Evolutionary conservation across 2,113 vertebrate genomes (phyloP).

Genomic region (Pleuronectes platessa): DNA sequence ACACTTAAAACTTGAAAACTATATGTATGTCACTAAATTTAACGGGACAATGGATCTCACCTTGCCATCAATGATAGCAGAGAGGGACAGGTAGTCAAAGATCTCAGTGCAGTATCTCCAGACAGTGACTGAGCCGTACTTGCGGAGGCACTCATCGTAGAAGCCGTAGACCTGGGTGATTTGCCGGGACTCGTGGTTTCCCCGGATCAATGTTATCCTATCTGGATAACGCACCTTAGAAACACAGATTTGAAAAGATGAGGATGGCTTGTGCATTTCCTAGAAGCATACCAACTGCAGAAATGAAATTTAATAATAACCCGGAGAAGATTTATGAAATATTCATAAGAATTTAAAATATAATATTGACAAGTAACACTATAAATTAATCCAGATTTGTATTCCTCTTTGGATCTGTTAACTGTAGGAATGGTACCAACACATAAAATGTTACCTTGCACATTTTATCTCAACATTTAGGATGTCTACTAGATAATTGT

Average conservation of each 20-base stretch:
- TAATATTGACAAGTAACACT: no score
- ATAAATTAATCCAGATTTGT: no score
- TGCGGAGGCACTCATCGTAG: slow-evolving; percentile 95
- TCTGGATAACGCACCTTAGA: slow-evolving; percentile 93
- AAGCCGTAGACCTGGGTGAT: slow-evolving; percentile 97
- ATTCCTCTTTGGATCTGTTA: no score
- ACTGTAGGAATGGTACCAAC: no score
- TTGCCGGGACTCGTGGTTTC: slow-evolving; percentile 94
- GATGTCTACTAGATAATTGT: no score
- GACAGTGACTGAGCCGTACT: slow-evolving; percentile 95
- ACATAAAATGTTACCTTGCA: no score
- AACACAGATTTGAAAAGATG: background rate
- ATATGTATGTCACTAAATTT: background rate
- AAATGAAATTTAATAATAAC: no score
- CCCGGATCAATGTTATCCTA: slow-evolving; percentile 93
- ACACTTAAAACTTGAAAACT: background rate
- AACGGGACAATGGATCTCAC: slow-evolving; percentile 64
- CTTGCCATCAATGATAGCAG: slow-evolving; percentile 96
- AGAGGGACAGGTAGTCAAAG: slow-evolving; percentile 96
- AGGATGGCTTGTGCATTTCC: background rate
- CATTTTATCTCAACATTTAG: no score
- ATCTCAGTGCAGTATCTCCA: slow-evolving; percentile 98
- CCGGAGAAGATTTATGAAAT: no score
- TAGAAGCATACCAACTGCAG: no score
- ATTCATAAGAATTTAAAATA: no score